Evolutionary conservation across 2,797 vertebrate genomes (phyloP), one percentile per base, ranked within the genome.

Genomic region (Artibeus lituratus): DNA sequence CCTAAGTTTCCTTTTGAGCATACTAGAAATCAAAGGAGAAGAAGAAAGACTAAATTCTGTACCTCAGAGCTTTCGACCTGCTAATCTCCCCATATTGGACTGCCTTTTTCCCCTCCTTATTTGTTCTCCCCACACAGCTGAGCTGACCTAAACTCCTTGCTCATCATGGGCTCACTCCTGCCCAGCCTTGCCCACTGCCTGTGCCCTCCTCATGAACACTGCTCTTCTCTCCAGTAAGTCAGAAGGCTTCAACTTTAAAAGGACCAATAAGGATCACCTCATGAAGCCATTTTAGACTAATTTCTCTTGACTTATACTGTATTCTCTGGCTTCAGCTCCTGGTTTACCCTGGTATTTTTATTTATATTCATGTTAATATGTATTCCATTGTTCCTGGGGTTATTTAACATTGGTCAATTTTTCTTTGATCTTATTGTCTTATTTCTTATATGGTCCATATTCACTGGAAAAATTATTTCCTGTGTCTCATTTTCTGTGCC

Each of bases 381-480:
- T 26, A 55, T 70, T 47, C 44, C 21, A 39, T 35, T 72, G 39
- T 83, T 90, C 81, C 42, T 80, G 42, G 4, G 16, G 5, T 2
- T 90, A 55, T 42, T 83, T 10, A 67, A 35, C 83, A 53, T 22
- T 21, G 18, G 10, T 65, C 39, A 57, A 15, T 72, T 90, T 47
- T 95, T 80, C 78, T 81, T 93, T 94, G 10, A 69, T 29, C 15
- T 95, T 77, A 74, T 51, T 86, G 37, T 85, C 49, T 90, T 70
- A 62, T 42, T 85, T 91, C 39, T 88, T 88, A 49, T 37, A 11
- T 85, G 37, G 44, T 90, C 26, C 18, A 1, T 93, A 65, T 55
- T 18, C 47, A 49, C n/a, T 72, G 80, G 44, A 94, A 94, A 89
- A 51, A 22, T 22, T 69, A 59, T 57, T 53, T 53, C 51, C 51